phyloP scores from a whole-genome alignment of 2,113 vertebrate genomes.

The Ictalurus punctatus region DNA sequence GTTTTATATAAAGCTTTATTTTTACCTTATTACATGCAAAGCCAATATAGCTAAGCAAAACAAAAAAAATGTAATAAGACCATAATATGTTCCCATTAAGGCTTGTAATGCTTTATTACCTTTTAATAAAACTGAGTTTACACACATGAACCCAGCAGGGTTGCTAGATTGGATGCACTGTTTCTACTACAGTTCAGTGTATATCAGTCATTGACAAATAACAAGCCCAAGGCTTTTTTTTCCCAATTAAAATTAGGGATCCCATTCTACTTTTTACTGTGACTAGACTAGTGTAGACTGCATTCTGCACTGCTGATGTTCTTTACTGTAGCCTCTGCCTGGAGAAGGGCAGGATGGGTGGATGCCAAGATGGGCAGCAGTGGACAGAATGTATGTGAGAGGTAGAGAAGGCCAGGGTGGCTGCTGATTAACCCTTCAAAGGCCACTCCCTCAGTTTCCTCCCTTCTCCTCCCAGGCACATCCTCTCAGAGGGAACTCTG shows the following conservation, averaged over 20 bases:
- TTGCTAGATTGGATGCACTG: neutral
- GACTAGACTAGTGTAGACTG: neutral
- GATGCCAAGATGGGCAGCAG: slow-evolving; percentile 2
- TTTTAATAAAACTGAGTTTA: neutral
- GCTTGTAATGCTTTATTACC: slow-evolving; percentile 14
- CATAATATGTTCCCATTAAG: slow-evolving; percentile 3
- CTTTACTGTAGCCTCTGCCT: neutral
- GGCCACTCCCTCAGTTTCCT: slow-evolving; percentile 42
- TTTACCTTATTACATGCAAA: slow-evolving; percentile 4
- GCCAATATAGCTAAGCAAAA: neutral
- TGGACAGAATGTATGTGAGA: slow-evolving; percentile 3
- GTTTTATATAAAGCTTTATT: neutral
- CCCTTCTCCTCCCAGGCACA: slow-evolving; percentile 18
- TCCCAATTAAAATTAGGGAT: neutral
- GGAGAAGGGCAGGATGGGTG: slow-evolving; percentile 16
- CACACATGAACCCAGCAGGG: neutral
- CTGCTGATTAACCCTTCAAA: slow-evolving; percentile 33
- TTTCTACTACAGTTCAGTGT: neutral
- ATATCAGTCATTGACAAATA: neutral
- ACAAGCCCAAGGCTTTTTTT: neutral
- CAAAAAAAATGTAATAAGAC: neutral
- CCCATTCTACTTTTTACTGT: neutral
- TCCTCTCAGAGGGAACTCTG: slow-evolving; percentile 24
- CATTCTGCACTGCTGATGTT: neutral
- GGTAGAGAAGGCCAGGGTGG: slow-evolving; percentile 16